Percentiles rank a stretch among this genome's conserved stretches.
phyloP scores from a whole-genome alignment of 2,113 vertebrate species.

The Rallus limicola region DNA sequence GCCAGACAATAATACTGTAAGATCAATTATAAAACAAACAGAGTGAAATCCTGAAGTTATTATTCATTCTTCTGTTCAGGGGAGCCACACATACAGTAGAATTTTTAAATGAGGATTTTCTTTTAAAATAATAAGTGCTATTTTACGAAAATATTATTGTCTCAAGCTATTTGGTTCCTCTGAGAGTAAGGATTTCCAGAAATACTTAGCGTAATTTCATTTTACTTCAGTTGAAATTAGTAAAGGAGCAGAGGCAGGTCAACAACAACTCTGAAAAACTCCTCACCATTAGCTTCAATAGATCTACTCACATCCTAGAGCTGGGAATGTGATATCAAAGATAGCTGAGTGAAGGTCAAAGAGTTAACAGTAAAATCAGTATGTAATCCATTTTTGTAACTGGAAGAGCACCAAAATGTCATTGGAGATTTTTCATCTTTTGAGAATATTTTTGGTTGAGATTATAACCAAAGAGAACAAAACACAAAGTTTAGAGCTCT shows the following conservation, averaged over 20 bases:
- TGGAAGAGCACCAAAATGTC: neutral
- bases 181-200: neutral
- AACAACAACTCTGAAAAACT: neutral
- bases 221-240: neutral
- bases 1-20: neutral
- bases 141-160: neutral
- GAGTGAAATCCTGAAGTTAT: neutral
- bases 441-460: neutral
- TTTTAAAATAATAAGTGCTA: neutral
- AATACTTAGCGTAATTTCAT: neutral
- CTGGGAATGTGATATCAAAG: neutral
- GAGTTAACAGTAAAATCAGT: neutral
- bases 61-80: neutral
- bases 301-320: neutral
- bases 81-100: neutral
- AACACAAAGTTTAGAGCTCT: neutral
- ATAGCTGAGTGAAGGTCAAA: neutral
- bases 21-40: neutral
- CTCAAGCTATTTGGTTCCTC: neutral
- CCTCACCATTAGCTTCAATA: neutral
- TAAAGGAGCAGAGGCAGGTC: neutral
- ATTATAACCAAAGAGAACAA: neutral
- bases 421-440: neutral
- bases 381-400: neutral
- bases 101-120: neutral